Evolutionary conservation across 2,888 invertebrate genomes (phyloP).

Genomic region (Eupithecia exiguata): DNA sequence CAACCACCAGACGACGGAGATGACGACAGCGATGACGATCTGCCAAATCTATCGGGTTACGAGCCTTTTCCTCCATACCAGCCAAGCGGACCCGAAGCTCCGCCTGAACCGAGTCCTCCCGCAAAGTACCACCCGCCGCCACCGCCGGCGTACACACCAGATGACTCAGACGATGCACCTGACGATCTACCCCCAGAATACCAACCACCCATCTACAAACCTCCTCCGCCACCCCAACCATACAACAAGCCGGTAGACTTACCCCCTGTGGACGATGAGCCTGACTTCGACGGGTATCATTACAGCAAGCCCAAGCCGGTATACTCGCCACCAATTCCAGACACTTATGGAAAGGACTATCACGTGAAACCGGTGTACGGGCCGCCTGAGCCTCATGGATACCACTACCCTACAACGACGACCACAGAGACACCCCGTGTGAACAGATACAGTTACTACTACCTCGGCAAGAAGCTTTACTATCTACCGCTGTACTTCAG

Average conservation of each 20-base stretch:
- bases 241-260: constrained; percentile 37
- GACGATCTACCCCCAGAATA: constrained; percentile 3
- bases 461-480: constrained; percentile 89
- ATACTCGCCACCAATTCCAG: constrained; percentile 17
- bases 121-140: neutral
- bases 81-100: constrained; percentile 2
- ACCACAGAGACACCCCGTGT: constrained; percentile 84
- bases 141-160: neutral
- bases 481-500: constrained; percentile 90
- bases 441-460: constrained; percentile 88
- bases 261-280: constrained; percentile 56
- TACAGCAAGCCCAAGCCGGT: constrained; percentile 50
- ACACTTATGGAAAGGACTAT: constrained; percentile 19
- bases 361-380: constrained; percentile 6
- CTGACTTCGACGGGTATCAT: constrained; percentile 56
- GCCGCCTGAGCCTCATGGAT: constrained; percentile 54
- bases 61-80: constrained; percentile 8
- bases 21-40: constrained; percentile 7
- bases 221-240: constrained; percentile 39
- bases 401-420: constrained; percentile 67
- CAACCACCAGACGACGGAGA: constrained; percentile 51
- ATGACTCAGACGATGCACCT: neutral
- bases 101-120: constrained; percentile 6
- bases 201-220: constrained; percentile 59
- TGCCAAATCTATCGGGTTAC: neutral